Conservation (phyloP, 1,140 invertebrate species). For the Daktulosphaira vitifoliae region DNA sequence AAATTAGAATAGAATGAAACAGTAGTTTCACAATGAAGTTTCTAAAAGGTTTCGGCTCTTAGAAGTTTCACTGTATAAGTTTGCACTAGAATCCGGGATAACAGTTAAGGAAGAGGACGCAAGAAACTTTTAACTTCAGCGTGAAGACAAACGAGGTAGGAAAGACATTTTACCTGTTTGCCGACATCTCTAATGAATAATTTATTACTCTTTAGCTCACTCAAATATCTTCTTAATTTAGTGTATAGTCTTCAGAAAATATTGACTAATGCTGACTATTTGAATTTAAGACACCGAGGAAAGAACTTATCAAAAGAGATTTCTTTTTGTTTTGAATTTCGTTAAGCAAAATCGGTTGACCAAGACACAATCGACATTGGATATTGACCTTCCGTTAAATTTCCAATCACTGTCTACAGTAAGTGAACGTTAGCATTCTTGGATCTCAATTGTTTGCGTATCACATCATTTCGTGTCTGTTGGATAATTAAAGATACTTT, state of each 20-base stretch:
- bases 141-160: neutral
- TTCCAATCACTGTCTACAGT: slow-evolving; percentile 15
- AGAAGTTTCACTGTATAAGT: neutral
- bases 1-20: neutral
- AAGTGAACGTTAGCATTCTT: slow-evolving; percentile 8
- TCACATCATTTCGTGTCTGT: slow-evolving; percentile 24
- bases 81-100: no score
- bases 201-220: no score
- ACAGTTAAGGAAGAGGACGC: neutral
- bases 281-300: no score
- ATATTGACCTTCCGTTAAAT: slow-evolving; percentile 27
- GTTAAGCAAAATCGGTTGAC: no score
- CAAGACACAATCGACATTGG: slow-evolving; percentile 9
- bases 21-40: neutral
- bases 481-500: slow-evolving; percentile 5
- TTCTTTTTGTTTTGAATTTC: no score
- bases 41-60: neutral
- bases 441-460: slow-evolving; percentile 28
- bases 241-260: no score
- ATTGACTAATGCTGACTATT: no score
- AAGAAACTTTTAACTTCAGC: slow-evolving; percentile 8
- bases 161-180: slow-evolving; percentile 6
- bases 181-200: slow-evolving; percentile 16
- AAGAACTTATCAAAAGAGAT: no score
- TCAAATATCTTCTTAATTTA: no score